Percentiles rank a stretch among this genome's conserved stretches.
Evolutionary conservation across 2,797 vertebrate species (phyloP).

Genomic region (Urosaurus nigricauda): DNA sequence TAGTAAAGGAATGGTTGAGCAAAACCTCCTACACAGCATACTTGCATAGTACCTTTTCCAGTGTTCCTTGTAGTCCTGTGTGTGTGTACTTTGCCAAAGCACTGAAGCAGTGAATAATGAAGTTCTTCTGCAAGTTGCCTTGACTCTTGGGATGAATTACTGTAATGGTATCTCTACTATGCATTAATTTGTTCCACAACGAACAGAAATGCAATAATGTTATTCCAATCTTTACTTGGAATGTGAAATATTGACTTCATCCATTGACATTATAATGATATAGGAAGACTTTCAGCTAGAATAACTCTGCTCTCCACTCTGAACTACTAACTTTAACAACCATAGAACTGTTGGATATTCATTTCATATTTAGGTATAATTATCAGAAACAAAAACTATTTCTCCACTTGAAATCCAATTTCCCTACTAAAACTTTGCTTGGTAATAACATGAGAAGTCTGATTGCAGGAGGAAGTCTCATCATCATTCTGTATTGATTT

Average conservation of each 20-base stretch:
- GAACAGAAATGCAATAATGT: not conserved
- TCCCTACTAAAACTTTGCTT: conserved; percentile 28
- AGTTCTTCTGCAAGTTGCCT: not conserved
- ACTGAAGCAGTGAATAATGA: not conserved
- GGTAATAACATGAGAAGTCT: conserved; percentile 25
- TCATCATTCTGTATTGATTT: conserved; percentile 44
- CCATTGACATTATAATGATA: not conserved
- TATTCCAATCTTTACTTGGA: not conserved
- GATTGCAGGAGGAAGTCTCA: conserved; percentile 12
- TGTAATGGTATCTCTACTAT: not conserved
- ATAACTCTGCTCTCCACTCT: not conserved
- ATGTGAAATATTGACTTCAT: conserved; percentile 3
- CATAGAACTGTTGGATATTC: conserved; percentile 7
- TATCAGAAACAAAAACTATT: not conserved
- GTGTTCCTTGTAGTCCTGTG: not conserved
- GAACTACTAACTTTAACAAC: not conserved
- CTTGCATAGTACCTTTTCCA: not conserved
- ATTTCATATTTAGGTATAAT: not conserved
- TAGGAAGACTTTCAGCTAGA: not conserved
- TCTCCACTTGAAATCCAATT: not conserved
- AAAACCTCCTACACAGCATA: not conserved
- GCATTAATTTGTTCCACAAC: not conserved
- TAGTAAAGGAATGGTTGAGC: not conserved
- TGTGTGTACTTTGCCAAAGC: not conserved
- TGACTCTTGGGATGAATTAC: not conserved